Evolutionary conservation across 2,888 invertebrate genomes (phyloP), one percentile per base, ranked within the genome.

Genomic region (Sussaba pulchella): DNA sequence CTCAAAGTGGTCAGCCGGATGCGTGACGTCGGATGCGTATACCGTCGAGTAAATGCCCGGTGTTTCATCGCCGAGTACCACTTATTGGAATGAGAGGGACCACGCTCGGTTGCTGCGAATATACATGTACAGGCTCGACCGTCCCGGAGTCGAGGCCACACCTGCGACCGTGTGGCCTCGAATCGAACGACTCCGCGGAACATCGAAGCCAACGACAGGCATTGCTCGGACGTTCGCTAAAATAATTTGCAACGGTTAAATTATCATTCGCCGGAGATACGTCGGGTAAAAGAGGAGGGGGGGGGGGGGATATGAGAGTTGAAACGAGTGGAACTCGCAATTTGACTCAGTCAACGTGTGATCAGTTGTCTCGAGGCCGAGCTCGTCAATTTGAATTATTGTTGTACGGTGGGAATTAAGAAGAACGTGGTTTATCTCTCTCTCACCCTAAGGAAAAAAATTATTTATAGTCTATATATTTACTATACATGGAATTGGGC

Each of bases 41-140:
- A 2, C 17, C 17, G 31, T 14, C 12, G 5, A 6, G 57, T 59
- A 26, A 54, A 54, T 54, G 26, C 52, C 26, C 52, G 26, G 24
- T 39, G 39, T 12, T 52, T 12, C 12, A 63, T 50, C 47, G 74
- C 52, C 52, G 74, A 75, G 79, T 75, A 61, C 75, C 80, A 80
- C 75, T 80, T 79, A 71, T 79, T 66, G 66, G 52, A 75, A 80
- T 67, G 70, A 64, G 69, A 73, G 75, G 39, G 75, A 71, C 79
- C n/a, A n/a, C 75, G 71, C 50, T 71, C 71, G 66, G 75, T 66
- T 71, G 52, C 36, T 24, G 57, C 54, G 39, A 71, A 52, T 71
- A 59, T 21, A 54, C 54, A 54, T 64, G 64, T 66, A n/a, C n/a
- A n/a, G n/a, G n/a, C n/a, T n/a, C n/a, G n/a, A n/a, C n/a, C n/a